Conservation (phyloP, 2,797 vertebrate species). For the Typhlichthys subterraneus region DNA sequence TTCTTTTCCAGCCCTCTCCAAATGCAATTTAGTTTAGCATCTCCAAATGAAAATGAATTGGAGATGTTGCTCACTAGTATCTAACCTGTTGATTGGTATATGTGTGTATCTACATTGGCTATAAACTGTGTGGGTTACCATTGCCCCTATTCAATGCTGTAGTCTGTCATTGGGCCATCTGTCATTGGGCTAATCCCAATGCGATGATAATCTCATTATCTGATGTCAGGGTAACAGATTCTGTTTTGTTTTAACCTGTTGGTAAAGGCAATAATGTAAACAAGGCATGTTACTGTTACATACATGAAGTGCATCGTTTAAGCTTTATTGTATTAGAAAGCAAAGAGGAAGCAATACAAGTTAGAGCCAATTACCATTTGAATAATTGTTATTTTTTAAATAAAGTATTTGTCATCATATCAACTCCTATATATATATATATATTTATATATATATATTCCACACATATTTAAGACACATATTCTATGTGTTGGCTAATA, state of each 20-base stretch:
- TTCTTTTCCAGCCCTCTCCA: conserved; percentile 1
- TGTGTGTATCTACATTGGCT: conserved; percentile 1
- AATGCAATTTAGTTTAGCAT: not conserved
- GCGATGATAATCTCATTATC: not conserved
- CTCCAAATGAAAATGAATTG: not conserved
- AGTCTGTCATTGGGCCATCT: not conserved
- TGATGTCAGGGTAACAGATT: not conserved
- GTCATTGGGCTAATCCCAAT: not conserved
- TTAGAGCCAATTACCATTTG: too few relatives aligned
- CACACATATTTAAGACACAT: too few relatives aligned
- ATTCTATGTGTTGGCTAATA: too few relatives aligned
- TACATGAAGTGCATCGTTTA: too few relatives aligned
- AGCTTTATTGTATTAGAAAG: too few relatives aligned
- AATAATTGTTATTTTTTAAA: too few relatives aligned
- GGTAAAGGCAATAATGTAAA: not conserved
- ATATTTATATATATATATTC: too few relatives aligned
- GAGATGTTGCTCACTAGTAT: not conserved
- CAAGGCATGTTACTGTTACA: not conserved
- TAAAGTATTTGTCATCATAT: too few relatives aligned
- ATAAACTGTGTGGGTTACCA: not conserved
- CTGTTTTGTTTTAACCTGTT: not conserved
- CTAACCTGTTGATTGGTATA: not conserved
- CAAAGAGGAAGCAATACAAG: too few relatives aligned
- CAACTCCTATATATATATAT: too few relatives aligned
- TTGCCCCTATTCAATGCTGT: not conserved